Conservation (phyloP, 1,140 invertebrate species). For the Pseudomyrmex flavicornis region DNA sequence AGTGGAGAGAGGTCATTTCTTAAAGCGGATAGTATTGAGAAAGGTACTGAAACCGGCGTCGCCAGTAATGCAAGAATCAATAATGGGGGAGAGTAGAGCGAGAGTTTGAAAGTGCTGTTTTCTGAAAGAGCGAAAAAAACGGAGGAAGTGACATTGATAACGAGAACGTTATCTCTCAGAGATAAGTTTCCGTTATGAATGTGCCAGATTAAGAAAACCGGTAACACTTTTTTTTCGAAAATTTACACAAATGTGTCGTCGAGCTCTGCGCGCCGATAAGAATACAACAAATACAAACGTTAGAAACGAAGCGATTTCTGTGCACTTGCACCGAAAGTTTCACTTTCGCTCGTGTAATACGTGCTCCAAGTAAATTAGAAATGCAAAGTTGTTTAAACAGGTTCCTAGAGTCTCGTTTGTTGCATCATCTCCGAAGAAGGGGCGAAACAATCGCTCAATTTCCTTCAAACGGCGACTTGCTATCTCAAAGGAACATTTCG, state of each 20-base stretch:
- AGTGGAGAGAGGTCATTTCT: constrained; percentile 27
- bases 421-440: background rate
- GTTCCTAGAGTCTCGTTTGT: background rate
- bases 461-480: background rate
- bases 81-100: constrained; percentile 22
- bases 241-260: constrained; percentile 22
- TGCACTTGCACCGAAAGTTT: background rate
- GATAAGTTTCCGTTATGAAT: constrained; percentile 31
- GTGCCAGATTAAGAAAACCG: constrained; percentile 24
- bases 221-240: constrained; percentile 17
- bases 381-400: constrained; percentile 9
- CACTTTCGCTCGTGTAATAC: constrained; percentile 23
- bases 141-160: background rate
- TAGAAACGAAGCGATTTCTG: too few species aligned
- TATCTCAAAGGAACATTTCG: background rate
- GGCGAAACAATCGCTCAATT: background rate
- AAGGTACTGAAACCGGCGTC: constrained; percentile 44
- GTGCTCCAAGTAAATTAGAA: background rate
- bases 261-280: constrained; percentile 31
- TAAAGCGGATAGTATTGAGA: constrained; percentile 33
- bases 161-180: constrained; percentile 18
- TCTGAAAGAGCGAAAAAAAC: constrained; percentile 1
- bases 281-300: background rate
- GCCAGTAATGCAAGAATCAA: constrained; percentile 31
- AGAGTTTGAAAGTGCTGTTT: constrained; percentile 32